Conservation (phyloP, 2,888 invertebrate species). For the Tetrapedia diversipes region DNA sequence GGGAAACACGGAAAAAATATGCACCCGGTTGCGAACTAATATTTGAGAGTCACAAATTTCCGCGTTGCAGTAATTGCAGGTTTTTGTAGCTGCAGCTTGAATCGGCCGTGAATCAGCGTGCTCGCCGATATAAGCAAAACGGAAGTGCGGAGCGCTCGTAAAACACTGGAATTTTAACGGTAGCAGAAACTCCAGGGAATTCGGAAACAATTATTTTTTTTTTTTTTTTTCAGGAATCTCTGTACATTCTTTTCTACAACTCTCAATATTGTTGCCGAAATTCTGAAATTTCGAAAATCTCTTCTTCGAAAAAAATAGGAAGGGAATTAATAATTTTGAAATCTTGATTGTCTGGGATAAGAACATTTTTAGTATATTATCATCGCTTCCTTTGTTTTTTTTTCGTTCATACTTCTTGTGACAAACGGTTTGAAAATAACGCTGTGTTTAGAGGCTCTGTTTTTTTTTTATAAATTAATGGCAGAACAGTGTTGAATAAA, state of each 20-base stretch:
- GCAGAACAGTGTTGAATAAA: no score
- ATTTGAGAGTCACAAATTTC: conserved; percentile 64
- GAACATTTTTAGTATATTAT: no score
- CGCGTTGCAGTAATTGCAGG: conserved; percentile 50
- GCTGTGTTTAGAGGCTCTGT: no score
- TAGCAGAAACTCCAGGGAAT: neutral
- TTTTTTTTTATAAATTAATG: no score
- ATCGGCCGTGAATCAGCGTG: conserved; percentile 58
- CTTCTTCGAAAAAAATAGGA: no score
- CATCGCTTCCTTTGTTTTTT: no score
- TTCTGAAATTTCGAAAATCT: no score
- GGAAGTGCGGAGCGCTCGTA: conserved; percentile 39
- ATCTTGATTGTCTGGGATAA: no score
- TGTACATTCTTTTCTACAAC: neutral
- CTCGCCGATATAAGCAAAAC: conserved; percentile 50
- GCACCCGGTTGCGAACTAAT: conserved; percentile 53
- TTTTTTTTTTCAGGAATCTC: neutral
- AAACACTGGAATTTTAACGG: conserved; percentile 50
- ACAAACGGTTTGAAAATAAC: no score
- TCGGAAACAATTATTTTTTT: conserved; percentile 10
- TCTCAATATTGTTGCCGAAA: neutral
- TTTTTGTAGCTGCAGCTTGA: conserved; percentile 42
- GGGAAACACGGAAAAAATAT: conserved; percentile 55
- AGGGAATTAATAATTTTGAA: no score
- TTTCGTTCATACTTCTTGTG: no score